These are phyloP conservation scores for Nothobranchius kuhntae DNA, from an alignment of 2,113 vertebrate genomes.

Conservation along the genomic window DNA sequence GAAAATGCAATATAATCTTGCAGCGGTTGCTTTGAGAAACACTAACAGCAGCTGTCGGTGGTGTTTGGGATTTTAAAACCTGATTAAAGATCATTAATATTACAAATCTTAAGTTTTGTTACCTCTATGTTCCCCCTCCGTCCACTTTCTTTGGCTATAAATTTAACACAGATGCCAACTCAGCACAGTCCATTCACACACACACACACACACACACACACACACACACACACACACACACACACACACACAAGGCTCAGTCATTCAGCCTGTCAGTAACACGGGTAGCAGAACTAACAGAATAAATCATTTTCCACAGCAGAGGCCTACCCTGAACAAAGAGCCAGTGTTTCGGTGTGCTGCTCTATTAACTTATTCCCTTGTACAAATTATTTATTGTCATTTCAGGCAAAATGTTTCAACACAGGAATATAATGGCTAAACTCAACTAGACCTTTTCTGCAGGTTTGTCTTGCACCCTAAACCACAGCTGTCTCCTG, in stretches of 20 bases:
- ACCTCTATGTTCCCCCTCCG: conserved; percentile 23
- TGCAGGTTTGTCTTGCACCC: conserved; percentile 5
- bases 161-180: conserved; percentile 56
- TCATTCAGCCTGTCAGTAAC: conserved; percentile 63
- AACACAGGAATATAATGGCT: conserved; percentile 8
- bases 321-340: conserved; percentile 63
- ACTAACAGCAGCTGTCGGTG: not conserved
- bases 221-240: conserved; percentile 34
- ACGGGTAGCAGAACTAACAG: conserved; percentile 63
- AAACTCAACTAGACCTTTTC: conserved; percentile 21
- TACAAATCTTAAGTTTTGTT: conserved; percentile 8
- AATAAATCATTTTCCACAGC: conserved; percentile 72
- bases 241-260: conserved; percentile 31
- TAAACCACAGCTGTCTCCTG: not conserved
- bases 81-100: conserved; percentile 15
- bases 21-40: not conserved
- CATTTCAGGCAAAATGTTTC: conserved; percentile 43
- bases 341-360: conserved; percentile 54
- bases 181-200: conserved; percentile 46
- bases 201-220: conserved; percentile 22
- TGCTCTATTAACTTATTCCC: conserved; percentile 53
- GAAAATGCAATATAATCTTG: not conserved
- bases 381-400: conserved; percentile 44
- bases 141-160: conserved; percentile 55
- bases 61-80: conserved; percentile 31